Conservation (phyloP, 2,113 vertebrate species). For the Mus pahari region DNA sequence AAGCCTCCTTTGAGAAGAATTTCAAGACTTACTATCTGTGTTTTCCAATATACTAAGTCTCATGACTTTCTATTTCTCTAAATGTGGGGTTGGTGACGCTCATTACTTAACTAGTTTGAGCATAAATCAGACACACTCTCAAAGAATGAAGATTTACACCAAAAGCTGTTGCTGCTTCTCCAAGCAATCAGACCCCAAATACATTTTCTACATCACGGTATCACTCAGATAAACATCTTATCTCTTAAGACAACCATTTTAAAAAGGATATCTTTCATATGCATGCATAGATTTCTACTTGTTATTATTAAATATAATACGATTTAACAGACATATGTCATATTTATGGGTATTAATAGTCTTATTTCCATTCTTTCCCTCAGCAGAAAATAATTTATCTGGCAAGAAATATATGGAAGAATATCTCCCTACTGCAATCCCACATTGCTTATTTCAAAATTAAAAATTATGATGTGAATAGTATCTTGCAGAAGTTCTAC, state of each 20-base stretch:
- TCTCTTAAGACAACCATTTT: slow-evolving; percentile 30
- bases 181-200: slow-evolving; percentile 40
- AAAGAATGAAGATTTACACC: slow-evolving; percentile 20
- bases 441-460: slow-evolving; percentile 41
- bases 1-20: not conserved
- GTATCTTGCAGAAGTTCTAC: slow-evolving; percentile 26
- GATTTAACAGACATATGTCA: slow-evolving; percentile 43
- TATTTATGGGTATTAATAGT: slow-evolving; percentile 50
- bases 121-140: slow-evolving; percentile 28
- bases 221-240: slow-evolving; percentile 31
- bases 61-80: slow-evolving; percentile 22
- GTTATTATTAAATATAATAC: slow-evolving; percentile 54
- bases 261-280: not conserved
- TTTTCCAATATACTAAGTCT: slow-evolving; percentile 22
- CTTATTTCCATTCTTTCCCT: slow-evolving; percentile 39
- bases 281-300: not conserved
- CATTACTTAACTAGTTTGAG: not conserved
- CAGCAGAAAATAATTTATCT: slow-evolving; percentile 44
- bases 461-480: slow-evolving; percentile 57
- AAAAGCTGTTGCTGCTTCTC: not conserved
- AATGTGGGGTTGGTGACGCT: not conserved
- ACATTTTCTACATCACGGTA: not conserved
- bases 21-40: not conserved
- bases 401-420: not conserved
- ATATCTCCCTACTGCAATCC: slow-evolving; percentile 1